Evolutionary conservation across 2,888 invertebrate genomes (phyloP).

Genomic region (Hanleya hanleyi): DNA sequence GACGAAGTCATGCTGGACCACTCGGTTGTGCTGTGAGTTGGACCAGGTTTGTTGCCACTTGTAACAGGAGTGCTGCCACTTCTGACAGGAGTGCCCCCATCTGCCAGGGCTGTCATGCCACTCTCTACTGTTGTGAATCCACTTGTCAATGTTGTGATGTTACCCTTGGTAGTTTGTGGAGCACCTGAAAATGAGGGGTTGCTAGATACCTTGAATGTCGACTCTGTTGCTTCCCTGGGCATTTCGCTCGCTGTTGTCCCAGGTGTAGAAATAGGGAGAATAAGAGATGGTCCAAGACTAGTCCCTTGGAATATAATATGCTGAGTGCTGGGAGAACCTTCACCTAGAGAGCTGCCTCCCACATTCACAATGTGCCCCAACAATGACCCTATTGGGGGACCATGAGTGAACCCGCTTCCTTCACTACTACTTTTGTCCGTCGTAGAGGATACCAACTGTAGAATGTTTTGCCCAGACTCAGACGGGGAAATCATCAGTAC

Average conservation of each 20-base stretch:
- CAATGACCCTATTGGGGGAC: neutral
- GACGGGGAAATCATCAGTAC: conserved; percentile 6
- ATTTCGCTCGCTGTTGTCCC: too few relatives aligned
- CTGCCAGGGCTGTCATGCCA: too few relatives aligned
- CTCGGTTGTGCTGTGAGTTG: too few relatives aligned
- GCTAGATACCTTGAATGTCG: too few relatives aligned
- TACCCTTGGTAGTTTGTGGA: too few relatives aligned
- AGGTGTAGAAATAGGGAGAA: neutral
- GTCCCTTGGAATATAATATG: neutral
- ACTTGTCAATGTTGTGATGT: too few relatives aligned
- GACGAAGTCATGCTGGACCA: too few relatives aligned
- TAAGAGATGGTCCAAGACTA: neutral
- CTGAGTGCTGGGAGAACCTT: neutral
- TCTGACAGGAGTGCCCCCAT: too few relatives aligned
- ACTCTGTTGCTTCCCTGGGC: too few relatives aligned
- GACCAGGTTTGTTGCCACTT: neutral
- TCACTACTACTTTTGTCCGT: neutral
- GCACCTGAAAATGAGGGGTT: too few relatives aligned
- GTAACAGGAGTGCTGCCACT: too few relatives aligned
- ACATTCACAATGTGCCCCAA: neutral
- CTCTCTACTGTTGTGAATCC: too few relatives aligned
- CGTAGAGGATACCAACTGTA: neutral
- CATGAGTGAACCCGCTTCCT: neutral
- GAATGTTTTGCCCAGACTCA: neutral
- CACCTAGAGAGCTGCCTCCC: neutral